These are phyloP conservation scores for Tokudaia tokunoshimensis DNA, from an alignment of 2,797 vertebrate species.

Conservation along the genomic window DNA sequence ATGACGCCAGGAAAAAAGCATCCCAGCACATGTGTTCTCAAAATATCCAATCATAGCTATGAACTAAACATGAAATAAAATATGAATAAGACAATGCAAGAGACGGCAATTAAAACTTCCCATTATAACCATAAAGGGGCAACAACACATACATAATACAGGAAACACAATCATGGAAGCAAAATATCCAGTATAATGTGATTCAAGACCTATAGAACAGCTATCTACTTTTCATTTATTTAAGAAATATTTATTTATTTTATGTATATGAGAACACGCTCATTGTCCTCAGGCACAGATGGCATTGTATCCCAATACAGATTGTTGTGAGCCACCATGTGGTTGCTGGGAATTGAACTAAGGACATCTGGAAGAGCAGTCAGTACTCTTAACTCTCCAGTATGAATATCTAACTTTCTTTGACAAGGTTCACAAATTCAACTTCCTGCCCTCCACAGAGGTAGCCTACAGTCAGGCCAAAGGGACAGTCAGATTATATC, in stretches of 20 bases:
- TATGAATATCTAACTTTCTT: neutral
- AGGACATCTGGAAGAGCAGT: too few species aligned
- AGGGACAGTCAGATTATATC: neutral
- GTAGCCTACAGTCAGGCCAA: neutral
- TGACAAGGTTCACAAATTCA: neutral
- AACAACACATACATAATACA: neutral
- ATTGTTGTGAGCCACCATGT: too few species aligned
- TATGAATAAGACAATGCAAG: too few species aligned
- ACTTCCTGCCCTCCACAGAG: neutral
- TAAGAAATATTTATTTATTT: too few species aligned
- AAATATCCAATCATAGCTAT: neutral
- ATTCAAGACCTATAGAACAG: neutral
- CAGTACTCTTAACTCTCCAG: too few species aligned
- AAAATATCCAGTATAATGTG: neutral
- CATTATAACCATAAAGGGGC: neutral
- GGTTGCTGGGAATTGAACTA: too few species aligned
- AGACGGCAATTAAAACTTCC: neutral
- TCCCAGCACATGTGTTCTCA: neutral
- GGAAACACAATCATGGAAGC: neutral
- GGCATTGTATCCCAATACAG: too few species aligned
- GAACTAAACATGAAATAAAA: neutral
- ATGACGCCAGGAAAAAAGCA: neutral
- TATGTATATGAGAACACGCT: too few species aligned
- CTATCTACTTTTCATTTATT: neutral
- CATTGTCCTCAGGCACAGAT: too few species aligned